Conservation (phyloP, 1,140 invertebrate species). For the Dendroctonus valens region DNA sequence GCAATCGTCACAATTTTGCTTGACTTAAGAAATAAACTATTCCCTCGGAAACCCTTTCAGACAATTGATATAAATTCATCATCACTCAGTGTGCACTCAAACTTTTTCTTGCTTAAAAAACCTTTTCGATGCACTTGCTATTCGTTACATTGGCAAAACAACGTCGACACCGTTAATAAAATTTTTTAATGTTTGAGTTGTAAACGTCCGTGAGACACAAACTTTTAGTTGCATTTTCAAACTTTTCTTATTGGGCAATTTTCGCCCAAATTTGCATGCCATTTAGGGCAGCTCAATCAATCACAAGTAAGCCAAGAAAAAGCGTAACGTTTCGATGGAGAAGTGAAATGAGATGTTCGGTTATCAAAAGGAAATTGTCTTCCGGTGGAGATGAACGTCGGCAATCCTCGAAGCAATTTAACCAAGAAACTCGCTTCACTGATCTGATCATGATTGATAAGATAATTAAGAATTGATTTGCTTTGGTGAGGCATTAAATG, state of each 20-base stretch:
- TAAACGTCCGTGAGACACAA: too few species aligned
- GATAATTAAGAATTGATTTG: conserved; percentile 41
- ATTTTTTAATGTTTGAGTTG: too few species aligned
- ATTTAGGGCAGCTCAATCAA: conserved; percentile 44
- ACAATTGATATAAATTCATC: too few species aligned
- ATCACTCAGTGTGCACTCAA: too few species aligned
- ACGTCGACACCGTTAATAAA: too few species aligned
- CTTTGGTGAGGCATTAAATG: conserved; percentile 1
- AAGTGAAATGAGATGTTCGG: conserved; percentile 49
- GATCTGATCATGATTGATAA: conserved; percentile 51
- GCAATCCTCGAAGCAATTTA: conserved; percentile 47
- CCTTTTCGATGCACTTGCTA: too few species aligned
- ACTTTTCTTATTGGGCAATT: not conserved
- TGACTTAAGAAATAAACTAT: too few species aligned
- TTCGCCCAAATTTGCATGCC: not conserved
- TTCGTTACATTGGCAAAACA: too few species aligned
- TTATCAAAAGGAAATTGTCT: conserved; percentile 47
- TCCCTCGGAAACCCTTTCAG: too few species aligned
- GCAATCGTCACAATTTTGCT: too few species aligned
- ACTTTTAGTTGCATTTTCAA: too few species aligned
- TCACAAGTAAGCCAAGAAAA: conserved; percentile 41
- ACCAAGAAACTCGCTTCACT: conserved; percentile 45
- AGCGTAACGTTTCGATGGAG: conserved; percentile 36
- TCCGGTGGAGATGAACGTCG: conserved; percentile 33
- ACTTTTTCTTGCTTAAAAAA: too few species aligned